Evolutionary conservation across 1,140 invertebrate species (phyloP).

Genomic region (Sinonovacula constricta): DNA sequence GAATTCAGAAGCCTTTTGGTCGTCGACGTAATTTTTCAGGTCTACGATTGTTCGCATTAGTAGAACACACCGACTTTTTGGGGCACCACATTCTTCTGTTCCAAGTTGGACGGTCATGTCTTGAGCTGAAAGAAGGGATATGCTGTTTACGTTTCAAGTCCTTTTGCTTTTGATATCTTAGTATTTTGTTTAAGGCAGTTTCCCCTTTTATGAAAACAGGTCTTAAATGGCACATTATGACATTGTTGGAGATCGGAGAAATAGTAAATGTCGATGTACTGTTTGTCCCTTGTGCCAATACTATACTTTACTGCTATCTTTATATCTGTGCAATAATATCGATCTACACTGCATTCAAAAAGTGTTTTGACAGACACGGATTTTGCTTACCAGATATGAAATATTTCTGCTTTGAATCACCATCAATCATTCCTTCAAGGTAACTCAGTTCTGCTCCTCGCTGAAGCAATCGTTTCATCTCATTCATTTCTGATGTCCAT

Average conservation of each 20-base stretch:
- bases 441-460: constrained; percentile 71
- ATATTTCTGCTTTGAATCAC: constrained; percentile 65
- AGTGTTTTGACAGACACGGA: too few species aligned
- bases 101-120: constrained; percentile 67
- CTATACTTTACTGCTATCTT: too few species aligned
- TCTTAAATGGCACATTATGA: too few species aligned
- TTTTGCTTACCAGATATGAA: constrained; percentile 70
- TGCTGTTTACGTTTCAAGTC: too few species aligned
- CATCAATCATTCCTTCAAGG: constrained; percentile 65
- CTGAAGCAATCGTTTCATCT: constrained; percentile 64
- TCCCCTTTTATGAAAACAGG: not conserved
- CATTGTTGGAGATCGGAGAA: too few species aligned
- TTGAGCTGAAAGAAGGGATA: constrained; percentile 64
- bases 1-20: constrained; percentile 62
- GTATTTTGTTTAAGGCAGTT: not conserved
- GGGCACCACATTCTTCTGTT: constrained; percentile 57
- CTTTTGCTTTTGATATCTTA: too few species aligned
- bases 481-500: constrained; percentile 58
- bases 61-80: constrained; percentile 61
- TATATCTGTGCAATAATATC: too few species aligned
- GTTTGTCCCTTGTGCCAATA: too few species aligned
- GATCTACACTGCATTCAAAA: too few species aligned
- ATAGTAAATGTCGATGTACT: too few species aligned
- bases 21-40: constrained; percentile 73
- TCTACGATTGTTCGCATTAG: constrained; percentile 72